Evolutionary conservation across 2,797 vertebrate species (phyloP), one percentile per base, ranked within the genome.

Genomic region (Cyprinella venusta): DNA sequence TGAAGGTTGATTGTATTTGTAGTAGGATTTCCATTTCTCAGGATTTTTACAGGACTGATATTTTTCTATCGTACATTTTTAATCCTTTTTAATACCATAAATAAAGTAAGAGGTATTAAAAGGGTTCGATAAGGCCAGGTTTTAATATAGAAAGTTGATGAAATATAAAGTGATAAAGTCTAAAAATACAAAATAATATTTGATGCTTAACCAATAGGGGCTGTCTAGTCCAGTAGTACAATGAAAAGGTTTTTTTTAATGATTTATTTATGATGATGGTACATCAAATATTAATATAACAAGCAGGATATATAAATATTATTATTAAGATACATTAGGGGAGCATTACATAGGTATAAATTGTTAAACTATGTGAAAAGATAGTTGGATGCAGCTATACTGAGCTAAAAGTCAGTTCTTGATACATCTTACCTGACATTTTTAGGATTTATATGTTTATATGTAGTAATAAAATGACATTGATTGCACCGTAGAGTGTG

Each of bases 31-130:
- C 33, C 33, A 76, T 69, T 69, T 69, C 81, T 83, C 74, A 77
- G 81, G 81, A 45, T 59, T 77, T 67, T 83, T 61, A 59, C 24
- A 59, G 26, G 63, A 68, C 45, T 38, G 21, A 74, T 24, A 19
- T 83, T 83, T 76, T 59, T 69, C 33, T 24, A 68, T 40, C 74
- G 61, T 78, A 78, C 61, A 78, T 78, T 78, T 64, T 50, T 48
- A 76, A 40, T 76, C 24, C 24, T 48, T 67, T 65, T 76, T 42
- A 50, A 65, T 38, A 72, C 40, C 21, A 81, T 10, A 64, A 67
- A 61, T 33, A 72, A 79, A 30, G 79, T 63, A 36, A 50, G 8
- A 13, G 56, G 70, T 75, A 52, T 70, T 71, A 65, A 36, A 79
- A 76, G n/a, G 26, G 18, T 33, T 68, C 6, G 5, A 82, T 0